These are phyloP conservation scores for Selenia dentaria DNA, from an alignment of 2,888 invertebrate genomes.

Conservation along the genomic window DNA sequence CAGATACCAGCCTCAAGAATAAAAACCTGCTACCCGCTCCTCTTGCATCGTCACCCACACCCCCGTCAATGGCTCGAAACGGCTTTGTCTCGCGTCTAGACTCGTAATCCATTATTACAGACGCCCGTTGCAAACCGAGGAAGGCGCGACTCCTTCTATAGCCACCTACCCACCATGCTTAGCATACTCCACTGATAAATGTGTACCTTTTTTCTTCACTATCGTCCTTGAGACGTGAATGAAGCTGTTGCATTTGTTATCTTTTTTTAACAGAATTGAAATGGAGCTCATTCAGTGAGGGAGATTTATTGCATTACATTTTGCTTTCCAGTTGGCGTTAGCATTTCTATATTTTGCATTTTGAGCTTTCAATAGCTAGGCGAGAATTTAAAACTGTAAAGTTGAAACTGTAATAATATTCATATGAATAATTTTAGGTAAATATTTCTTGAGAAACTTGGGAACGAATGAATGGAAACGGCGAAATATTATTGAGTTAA, in stretches of 20 bases:
- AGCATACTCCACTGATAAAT: slow-evolving; percentile 78
- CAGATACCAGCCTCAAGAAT: too few relatives aligned
- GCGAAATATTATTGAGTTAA: too few relatives aligned
- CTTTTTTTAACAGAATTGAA: slow-evolving; percentile 33
- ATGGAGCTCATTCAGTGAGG: slow-evolving; percentile 26
- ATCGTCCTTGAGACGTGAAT: slow-evolving; percentile 62
- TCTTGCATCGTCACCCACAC: slow-evolving; percentile 15
- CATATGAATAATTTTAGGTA: too few relatives aligned
- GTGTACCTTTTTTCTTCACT: slow-evolving; percentile 68
- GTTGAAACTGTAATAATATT: too few relatives aligned
- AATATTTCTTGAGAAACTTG: too few relatives aligned
- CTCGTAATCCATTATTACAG: slow-evolving; percentile 80
- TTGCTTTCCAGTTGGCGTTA: slow-evolving; percentile 22
- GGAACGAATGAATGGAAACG: too few relatives aligned
- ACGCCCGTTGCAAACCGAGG: slow-evolving; percentile 55
- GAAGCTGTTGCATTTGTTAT: slow-evolving; percentile 73
- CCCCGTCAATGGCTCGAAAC: slow-evolving; percentile 62
- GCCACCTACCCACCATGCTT: slow-evolving; percentile 52
- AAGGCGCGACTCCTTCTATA: slow-evolving; percentile 63
- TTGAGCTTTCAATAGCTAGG: too few relatives aligned
- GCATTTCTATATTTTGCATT: too few relatives aligned
- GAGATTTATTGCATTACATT: slow-evolving; percentile 31
- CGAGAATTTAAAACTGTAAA: too few relatives aligned
- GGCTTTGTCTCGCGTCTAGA: slow-evolving; percentile 78
- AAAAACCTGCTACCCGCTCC: slow-evolving; percentile 33